Evolutionary conservation across 2,888 invertebrate genomes (phyloP).

Genomic region (Mesopsocus fuscifrons): DNA sequence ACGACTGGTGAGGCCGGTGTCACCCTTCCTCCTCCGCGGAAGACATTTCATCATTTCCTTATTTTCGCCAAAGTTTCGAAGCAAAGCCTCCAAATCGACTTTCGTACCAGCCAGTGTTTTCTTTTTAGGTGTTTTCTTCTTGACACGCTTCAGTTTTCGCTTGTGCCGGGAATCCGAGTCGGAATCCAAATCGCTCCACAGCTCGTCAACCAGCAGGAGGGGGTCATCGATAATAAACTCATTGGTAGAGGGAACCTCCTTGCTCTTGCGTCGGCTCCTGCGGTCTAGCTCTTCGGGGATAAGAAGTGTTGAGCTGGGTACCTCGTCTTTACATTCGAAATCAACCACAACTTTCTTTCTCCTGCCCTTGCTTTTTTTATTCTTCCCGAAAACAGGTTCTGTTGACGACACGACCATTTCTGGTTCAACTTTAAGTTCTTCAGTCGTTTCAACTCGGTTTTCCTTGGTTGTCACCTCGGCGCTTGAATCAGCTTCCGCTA

Average conservation of each 20-base stretch:
- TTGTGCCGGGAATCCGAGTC: neutral
- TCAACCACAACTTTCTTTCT: neutral
- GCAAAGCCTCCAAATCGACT: constrained; percentile 1
- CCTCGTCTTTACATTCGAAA: neutral
- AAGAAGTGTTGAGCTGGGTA: neutral
- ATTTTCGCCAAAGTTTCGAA: constrained; percentile 3
- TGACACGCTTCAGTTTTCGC: neutral
- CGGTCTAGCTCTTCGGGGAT: neutral
- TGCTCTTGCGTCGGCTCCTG: neutral
- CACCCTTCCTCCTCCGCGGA: neutral
- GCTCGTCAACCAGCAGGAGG: constrained; percentile 3
- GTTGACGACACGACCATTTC: neutral
- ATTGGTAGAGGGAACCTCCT: neutral
- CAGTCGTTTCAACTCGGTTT: neutral
- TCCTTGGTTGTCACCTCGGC: neutral
- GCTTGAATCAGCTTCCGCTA: neutral
- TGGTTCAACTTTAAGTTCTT: neutral
- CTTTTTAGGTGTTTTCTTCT: constrained; percentile 1
- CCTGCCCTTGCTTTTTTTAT: neutral
- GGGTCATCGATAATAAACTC: constrained; percentile 8
- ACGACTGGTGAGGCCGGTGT: neutral
- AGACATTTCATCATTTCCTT: neutral
- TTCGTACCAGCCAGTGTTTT: neutral
- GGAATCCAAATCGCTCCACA: constrained; percentile 8
- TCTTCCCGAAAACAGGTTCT: too few species aligned